Base-by-base conservation (phyloP, 2,113 vertebrate species). In the Phoxinus phoxinus region DNA sequence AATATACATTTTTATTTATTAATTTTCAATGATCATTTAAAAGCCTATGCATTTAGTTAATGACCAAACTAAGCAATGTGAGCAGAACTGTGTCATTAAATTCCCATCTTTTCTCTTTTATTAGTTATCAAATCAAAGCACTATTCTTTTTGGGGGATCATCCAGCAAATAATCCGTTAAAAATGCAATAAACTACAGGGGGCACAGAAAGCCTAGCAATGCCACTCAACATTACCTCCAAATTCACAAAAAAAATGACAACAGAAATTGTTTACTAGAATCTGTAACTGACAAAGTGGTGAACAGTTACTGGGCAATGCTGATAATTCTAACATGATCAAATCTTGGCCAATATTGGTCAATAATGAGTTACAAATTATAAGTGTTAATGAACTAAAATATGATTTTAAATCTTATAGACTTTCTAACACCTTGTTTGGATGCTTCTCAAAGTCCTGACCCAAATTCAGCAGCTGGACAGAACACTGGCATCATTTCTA, bases 401-500 rank as follows among this genome's bases (percentile, higher is more conserved):
- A 10, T 53, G 13, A 19, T 25, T 84, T 30, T 7, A 84, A 83
- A 37, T 21, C 8, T 69, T 4, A 21, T 2, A 23, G 19, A 32
- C 3, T 41, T n/a, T 48, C 65, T 81, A 41, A 58, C 35, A 56
- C 15, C 32, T 37, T 74, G 74, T 76, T 51, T 77, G 86, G 84
- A 65, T 56, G 25, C 21, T 12, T 51, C 81, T 58, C n/a, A 84
- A 56, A 51, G 3, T 59, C 17, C 32, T 21, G 69, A 86, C 6
- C 65, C 58, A 21, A 46, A 25, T 46, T 63, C 78, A 15, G 17
- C 10, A 72, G 37, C 71, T 21, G 73, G 59, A 63, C 81, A 74
- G 23, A 81, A 71, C 7, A 37, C 74, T 2, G 61, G 83, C 15
- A 17, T 85, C 8, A 63, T 91, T 2, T 30, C 81, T 41, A 61